Evolutionary conservation across 2,113 vertebrate species (phyloP).

Genomic region (Colistium nudipinnis): DNA sequence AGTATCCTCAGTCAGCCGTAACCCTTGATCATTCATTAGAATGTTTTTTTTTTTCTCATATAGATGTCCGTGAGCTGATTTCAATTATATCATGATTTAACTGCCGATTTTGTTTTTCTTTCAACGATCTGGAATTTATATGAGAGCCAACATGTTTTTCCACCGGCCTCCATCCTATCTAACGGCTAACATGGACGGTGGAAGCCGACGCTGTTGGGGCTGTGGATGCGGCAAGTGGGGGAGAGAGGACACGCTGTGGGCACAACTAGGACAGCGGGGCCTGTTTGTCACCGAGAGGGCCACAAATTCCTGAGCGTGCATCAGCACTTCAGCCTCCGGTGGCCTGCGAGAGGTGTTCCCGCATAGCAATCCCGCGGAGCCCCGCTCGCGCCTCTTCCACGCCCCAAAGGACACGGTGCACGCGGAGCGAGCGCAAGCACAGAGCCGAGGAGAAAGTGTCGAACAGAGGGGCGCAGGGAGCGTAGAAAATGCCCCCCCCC

Average conservation of each 20-base stretch:
- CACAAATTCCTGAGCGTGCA: constrained; percentile 71
- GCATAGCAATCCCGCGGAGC: constrained; percentile 40
- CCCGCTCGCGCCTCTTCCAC: not conserved
- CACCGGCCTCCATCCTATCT: no score
- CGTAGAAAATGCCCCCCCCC: constrained; percentile 33
- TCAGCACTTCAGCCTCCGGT: constrained; percentile 72
- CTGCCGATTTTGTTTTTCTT: no score
- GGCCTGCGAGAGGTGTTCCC: constrained; percentile 67
- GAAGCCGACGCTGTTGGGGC: not conserved
- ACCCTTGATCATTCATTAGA: no score
- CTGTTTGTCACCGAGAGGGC: constrained; percentile 60
- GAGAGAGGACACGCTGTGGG: constrained; percentile 6
- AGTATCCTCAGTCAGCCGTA: no score
- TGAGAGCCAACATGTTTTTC: no score
- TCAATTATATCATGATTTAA: no score
- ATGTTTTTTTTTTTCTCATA: no score
- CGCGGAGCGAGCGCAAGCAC: not conserved
- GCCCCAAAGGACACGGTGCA: not conserved
- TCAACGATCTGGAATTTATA: no score
- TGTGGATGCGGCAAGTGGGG: constrained; percentile 25
- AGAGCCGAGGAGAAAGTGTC: not conserved
- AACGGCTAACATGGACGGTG: no score
- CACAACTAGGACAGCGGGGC: constrained; percentile 54
- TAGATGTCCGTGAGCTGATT: no score
- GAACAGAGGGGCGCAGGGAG: no score